Evolutionary conservation across 2,113 vertebrate species (phyloP).

Genomic region (Tretioscincus oriximinensis): DNA sequence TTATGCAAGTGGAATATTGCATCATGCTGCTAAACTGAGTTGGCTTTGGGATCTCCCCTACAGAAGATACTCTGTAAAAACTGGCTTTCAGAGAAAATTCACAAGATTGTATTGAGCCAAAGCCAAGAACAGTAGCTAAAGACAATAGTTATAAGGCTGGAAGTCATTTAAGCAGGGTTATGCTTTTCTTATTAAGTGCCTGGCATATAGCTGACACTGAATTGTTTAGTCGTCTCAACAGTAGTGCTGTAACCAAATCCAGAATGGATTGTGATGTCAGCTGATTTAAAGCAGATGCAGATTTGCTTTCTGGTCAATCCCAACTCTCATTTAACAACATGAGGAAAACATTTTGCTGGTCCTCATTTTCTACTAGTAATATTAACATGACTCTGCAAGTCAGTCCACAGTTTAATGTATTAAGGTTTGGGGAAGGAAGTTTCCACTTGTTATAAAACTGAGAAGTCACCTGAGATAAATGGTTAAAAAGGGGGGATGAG

Average conservation of each 20-base stretch:
- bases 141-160: too few species aligned
- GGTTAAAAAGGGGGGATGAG: neutral
- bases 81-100: neutral
- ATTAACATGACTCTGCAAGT: neutral
- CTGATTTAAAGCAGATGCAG: neutral
- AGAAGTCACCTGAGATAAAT: neutral
- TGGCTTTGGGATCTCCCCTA: neutral
- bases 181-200: neutral
- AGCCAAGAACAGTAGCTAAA: too few species aligned
- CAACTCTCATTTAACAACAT: neutral
- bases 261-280: neutral
- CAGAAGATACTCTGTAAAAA: neutral
- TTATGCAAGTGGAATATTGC: neutral
- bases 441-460: neutral
- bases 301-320: too few species aligned
- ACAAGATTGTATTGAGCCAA: neutral
- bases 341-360: neutral
- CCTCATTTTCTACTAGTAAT: neutral
- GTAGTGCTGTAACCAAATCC: neutral
- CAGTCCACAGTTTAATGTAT: too few species aligned
- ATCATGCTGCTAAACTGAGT: neutral
- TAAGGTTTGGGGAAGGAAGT: neutral
- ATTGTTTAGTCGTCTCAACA: neutral
- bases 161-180: neutral
- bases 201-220: neutral